Base-by-base conservation (phyloP, 2,113 vertebrate species). In the Labeo rohita region DNA sequence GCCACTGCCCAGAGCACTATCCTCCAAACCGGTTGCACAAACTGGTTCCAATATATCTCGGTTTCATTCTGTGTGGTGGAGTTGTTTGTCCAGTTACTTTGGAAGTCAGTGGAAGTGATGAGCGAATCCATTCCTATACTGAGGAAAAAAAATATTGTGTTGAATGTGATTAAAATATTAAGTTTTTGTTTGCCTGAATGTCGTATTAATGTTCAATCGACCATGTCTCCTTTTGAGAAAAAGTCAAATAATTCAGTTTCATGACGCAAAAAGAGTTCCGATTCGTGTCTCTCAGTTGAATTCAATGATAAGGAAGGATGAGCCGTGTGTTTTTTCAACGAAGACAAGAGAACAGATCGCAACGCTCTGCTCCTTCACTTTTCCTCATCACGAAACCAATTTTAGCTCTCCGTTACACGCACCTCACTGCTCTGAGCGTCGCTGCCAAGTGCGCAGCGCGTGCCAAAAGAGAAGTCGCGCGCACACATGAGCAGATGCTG, bases 1-100 rank as follows among this genome's bases (percentile, higher is more conserved):
- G 98, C 98, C 0, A 94, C 88, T 1, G 98, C 96, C 98, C 98
- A 99, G 0, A 99, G 96, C 78, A 95, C 95, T 52, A 99, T 97
- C 79, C 96, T 97, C 98, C 98, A 99, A 0, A 92, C 92, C 0
- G 98, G 97, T 92, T 99, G 98, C 75, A 97, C 94, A 0, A 99
- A 99, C 74, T 96, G 97, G 92, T 99, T 98, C 86, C 88, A 83
- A 89, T 93, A 85, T 0, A 2, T 28, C 2, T 93, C 93, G 11
- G 90, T 90, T 87, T 90, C 93, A 50, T 88, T 90, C 1, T 88
- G 89, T 23, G 43, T 13, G 1, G 92, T 94, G 50, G 74, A 77
- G 74, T 84, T 91, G 9, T 92, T 93, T 77, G 87, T 94, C 86
- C 89, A 87, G 78, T 91, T 91, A 68, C 50, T 87, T 73, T 91